A percentile compares a stretch with the other conserved stretches of the same genome.
phyloP scores from a whole-genome alignment of 2,888 invertebrate genomes.

The Drepana falcataria region DNA sequence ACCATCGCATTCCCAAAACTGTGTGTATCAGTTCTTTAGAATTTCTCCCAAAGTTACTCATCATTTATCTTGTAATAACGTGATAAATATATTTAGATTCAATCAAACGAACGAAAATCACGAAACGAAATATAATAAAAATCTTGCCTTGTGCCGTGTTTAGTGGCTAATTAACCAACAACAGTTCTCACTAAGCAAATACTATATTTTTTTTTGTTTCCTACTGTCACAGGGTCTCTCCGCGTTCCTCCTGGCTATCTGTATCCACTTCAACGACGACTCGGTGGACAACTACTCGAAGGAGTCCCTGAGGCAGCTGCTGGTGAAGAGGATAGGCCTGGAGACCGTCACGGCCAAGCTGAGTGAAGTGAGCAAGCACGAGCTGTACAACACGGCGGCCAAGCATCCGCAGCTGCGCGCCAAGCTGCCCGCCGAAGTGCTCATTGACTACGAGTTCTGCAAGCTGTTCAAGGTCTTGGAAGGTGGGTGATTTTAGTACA shows the following conservation, averaged over 20 bases:
- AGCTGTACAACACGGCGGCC: constrained; percentile 93
- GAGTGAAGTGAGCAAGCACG: constrained; percentile 91
- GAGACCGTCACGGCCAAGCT: constrained; percentile 93
- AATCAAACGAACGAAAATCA: no score
- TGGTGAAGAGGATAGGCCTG: constrained; percentile 90
- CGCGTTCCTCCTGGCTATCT: constrained; percentile 95
- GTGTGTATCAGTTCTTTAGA: no score
- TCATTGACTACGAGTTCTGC: constrained; percentile 97
- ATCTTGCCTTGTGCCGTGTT: no score
- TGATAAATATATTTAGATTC: no score
- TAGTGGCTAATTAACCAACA: no score
- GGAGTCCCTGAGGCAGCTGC: constrained; percentile 84
- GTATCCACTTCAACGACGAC: constrained; percentile 93
- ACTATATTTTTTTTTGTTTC: no score
- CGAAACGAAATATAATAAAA: no score
- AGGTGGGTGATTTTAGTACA: constrained; percentile 54
- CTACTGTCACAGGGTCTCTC: constrained; percentile 80
- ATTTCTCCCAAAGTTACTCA: no score
- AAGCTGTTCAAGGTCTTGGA: constrained; percentile 91
- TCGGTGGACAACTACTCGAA: constrained; percentile 86
- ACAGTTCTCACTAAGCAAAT: no score
- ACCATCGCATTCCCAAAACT: no score
- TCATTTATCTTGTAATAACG: no score
- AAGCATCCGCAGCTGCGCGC: constrained; percentile 95
- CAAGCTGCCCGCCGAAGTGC: constrained; percentile 85